phyloP scores from a whole-genome alignment of 2,888 invertebrate genomes.

The Ptychoptera albimana region DNA sequence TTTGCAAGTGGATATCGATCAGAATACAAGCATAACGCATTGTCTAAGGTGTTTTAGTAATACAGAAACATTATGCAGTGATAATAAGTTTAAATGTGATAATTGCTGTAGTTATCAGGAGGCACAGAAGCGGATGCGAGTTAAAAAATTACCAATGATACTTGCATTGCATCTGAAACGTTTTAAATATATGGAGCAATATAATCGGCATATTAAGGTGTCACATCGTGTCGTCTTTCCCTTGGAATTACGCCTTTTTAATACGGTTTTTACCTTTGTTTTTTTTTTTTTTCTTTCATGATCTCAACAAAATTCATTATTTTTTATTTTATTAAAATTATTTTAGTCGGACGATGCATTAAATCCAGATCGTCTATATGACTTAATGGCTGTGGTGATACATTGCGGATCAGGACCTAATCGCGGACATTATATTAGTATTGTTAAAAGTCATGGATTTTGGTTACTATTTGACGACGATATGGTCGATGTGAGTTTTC shows the following conservation, averaged over 20 bases:
- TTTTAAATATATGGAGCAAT: slow-evolving; percentile 96
- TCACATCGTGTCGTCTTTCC: slow-evolving; percentile 99
- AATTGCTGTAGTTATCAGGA: slow-evolving; percentile 99
- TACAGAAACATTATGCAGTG: slow-evolving; percentile 95
- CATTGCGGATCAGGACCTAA: slow-evolving; percentile 99
- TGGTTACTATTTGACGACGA: slow-evolving; percentile 99
- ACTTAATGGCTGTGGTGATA: slow-evolving; percentile 97
- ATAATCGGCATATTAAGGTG: slow-evolving; percentile 96
- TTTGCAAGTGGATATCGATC: slow-evolving; percentile 97
- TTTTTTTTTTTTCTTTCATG: too few species aligned
- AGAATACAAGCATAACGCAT: slow-evolving; percentile 97
- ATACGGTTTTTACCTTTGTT: slow-evolving; percentile 51
- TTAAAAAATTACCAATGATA: slow-evolving; percentile 96
- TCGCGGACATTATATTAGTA: slow-evolving; percentile 98
- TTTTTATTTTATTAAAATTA: not conserved
- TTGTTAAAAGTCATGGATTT: slow-evolving; percentile 98
- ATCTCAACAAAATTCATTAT: not conserved
- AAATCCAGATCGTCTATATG: slow-evolving; percentile 95
- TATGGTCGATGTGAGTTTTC: slow-evolving; percentile 86
- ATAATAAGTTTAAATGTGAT: slow-evolving; percentile 99
- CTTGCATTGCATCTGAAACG: slow-evolving; percentile 94
- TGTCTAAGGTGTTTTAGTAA: slow-evolving; percentile 96
- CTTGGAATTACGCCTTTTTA: slow-evolving; percentile 89
- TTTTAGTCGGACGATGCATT: slow-evolving; percentile 93
- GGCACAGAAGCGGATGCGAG: slow-evolving; percentile 96